A percentile compares a stretch with the other conserved stretches of the same genome.
Evolutionary conservation across 2,113 vertebrate genomes (phyloP).

Genomic region (Cottus gobio): DNA sequence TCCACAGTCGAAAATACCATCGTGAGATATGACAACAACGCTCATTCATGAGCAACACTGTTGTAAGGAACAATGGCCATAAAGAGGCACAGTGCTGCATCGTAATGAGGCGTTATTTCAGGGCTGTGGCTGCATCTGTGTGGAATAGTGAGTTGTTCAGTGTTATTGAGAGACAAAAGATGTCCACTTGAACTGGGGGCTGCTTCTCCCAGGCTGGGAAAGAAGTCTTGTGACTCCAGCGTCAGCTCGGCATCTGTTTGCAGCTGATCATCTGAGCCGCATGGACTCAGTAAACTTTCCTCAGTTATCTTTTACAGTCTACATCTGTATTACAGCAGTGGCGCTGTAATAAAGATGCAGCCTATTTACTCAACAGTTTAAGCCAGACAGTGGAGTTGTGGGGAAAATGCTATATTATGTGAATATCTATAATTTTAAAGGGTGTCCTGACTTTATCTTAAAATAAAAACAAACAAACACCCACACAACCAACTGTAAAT

Average conservation of each 20-base stretch:
- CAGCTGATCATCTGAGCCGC: conserved; percentile 82
- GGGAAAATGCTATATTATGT: neutral
- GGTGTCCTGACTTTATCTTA: neutral
- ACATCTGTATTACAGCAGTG: conserved; percentile 38
- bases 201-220: conserved; percentile 74
- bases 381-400: neutral
- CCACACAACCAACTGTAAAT: neutral
- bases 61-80: conserved; percentile 69
- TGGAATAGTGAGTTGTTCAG: conserved; percentile 71
- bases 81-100: conserved; percentile 74
- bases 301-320: conserved; percentile 58
- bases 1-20: conserved; percentile 49
- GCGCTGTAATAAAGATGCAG: neutral
- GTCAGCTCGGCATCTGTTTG: conserved; percentile 81
- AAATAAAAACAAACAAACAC: neutral
- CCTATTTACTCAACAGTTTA: neutral
- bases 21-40: conserved; percentile 64
- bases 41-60: conserved; percentile 65
- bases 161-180: conserved; percentile 78
- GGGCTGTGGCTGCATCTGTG: conserved; percentile 66
- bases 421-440: neutral
- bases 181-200: conserved; percentile 75
- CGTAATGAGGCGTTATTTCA: conserved; percentile 76
- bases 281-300: conserved; percentile 61
- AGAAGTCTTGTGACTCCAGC: conserved; percentile 84